phyloP scores from a whole-genome alignment of 2,797 vertebrate genomes.

The Cynodonichthys magdalenae region DNA sequence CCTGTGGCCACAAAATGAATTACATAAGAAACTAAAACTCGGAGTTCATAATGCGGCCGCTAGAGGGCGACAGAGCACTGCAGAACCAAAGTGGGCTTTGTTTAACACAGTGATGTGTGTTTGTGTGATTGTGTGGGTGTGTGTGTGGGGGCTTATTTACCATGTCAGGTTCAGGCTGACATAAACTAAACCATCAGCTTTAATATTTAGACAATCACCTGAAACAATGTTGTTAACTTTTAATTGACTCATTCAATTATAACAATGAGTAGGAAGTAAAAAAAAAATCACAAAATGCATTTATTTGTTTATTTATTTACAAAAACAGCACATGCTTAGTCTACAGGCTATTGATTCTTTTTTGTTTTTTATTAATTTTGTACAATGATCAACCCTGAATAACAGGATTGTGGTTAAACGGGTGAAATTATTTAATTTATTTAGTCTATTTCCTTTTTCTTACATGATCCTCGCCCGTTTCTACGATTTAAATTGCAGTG shows the following conservation, averaged over 20 bases:
- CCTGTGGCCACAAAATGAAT: background rate
- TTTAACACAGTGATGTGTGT: conserved; percentile 9
- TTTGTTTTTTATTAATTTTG: background rate
- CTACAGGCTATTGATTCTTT: background rate
- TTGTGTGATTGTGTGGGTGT: conserved; percentile 24
- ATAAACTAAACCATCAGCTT: conserved; percentile 42
- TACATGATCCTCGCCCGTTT: too few species aligned
- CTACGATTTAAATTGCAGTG: background rate
- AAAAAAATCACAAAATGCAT: too few species aligned
- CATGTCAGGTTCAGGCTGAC: conserved; percentile 50
- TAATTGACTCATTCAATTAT: background rate
- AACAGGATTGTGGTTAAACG: background rate
- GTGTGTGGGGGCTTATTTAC: conserved; percentile 37
- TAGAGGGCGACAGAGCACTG: conserved; percentile 19
- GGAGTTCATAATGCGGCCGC: background rate
- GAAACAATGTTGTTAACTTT: background rate
- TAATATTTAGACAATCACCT: conserved; percentile 4
- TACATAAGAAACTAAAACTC: background rate
- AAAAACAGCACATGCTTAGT: background rate
- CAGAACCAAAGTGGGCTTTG: conserved; percentile 39
- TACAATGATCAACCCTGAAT: background rate
- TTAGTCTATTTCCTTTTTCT: background rate
- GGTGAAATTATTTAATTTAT: background rate
- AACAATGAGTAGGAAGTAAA: background rate
- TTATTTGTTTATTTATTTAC: background rate